Evolutionary conservation across 2,888 invertebrate species (phyloP).

Genomic region (Heliconius erato): DNA sequence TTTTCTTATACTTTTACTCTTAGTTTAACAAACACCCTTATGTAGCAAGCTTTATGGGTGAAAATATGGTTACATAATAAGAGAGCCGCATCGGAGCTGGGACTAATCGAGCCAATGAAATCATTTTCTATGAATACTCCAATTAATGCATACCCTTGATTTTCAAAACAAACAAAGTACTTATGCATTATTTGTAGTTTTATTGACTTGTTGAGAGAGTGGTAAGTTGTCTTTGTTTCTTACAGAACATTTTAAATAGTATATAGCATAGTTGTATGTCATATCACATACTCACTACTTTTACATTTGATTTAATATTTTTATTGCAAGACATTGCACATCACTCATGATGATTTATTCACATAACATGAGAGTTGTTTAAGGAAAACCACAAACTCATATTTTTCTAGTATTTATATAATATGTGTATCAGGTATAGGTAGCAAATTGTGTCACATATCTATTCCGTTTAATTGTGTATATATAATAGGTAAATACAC

Average conservation of each 20-base stretch:
- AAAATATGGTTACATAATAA: background rate
- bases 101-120: too few species aligned
- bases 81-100: background rate
- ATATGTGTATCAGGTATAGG: too few species aligned
- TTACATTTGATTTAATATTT: background rate
- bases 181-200: background rate
- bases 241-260: background rate
- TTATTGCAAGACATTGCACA: background rate
- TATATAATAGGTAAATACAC: too few species aligned
- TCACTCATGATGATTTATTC: background rate
- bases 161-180: background rate
- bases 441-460: too few species aligned
- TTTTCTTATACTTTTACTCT: background rate
- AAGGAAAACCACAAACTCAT: background rate
- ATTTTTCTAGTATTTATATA: background rate
- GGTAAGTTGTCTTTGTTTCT: background rate
- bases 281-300: background rate
- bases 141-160: background rate
- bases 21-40: background rate
- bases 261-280: too few species aligned
- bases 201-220: background rate
- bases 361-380: background rate
- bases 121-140: background rate
- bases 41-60: background rate
- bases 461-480: too few species aligned